These are phyloP conservation scores for Heliconius aoede DNA, from an alignment of 2,888 invertebrate species.

Conservation along the genomic window DNA sequence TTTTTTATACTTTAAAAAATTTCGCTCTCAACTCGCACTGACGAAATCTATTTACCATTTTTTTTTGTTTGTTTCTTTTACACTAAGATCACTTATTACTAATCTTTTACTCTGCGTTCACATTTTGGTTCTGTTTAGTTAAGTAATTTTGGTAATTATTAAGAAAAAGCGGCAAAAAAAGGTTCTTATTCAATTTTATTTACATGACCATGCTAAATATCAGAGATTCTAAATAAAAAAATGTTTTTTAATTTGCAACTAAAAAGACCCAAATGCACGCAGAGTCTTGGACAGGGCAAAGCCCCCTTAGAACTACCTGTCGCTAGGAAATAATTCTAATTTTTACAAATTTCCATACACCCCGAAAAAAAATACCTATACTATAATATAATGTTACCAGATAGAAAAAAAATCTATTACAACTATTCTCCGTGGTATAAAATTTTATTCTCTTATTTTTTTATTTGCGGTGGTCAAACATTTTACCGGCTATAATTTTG, in stretches of 20 bases:
- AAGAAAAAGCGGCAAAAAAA: constrained; percentile 6
- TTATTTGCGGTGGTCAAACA: constrained; percentile 53
- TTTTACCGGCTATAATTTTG: constrained; percentile 27
- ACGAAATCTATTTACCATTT: constrained; percentile 33
- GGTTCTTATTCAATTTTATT: constrained; percentile 71
- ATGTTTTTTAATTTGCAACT: constrained; percentile 1
- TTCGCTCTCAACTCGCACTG: constrained; percentile 45
- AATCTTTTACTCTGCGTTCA: constrained; percentile 61
- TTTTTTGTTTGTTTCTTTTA: constrained; percentile 61
- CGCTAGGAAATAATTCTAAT: constrained; percentile 75
- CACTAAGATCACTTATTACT: constrained; percentile 57
- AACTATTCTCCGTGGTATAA: constrained; percentile 60
- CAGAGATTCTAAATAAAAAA: constrained; percentile 62
- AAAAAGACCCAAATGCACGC: constrained; percentile 76
- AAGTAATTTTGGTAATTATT: constrained; percentile 51
- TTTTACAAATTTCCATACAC: constrained; percentile 82
- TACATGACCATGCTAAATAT: constrained; percentile 56
- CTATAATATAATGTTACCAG: constrained; percentile 70
- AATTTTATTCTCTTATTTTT: constrained; percentile 57
- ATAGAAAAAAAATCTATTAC: constrained; percentile 59
- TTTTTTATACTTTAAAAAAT: constrained; percentile 50
- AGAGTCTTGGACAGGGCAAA: constrained; percentile 66
- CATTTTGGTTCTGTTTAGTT: constrained; percentile 76
- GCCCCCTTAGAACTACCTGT: constrained; percentile 68
- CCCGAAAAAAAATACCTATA: constrained; percentile 65